Evolutionary conservation across 2,113 vertebrate species (phyloP).

Genomic region (Pantherophis guttatus): DNA sequence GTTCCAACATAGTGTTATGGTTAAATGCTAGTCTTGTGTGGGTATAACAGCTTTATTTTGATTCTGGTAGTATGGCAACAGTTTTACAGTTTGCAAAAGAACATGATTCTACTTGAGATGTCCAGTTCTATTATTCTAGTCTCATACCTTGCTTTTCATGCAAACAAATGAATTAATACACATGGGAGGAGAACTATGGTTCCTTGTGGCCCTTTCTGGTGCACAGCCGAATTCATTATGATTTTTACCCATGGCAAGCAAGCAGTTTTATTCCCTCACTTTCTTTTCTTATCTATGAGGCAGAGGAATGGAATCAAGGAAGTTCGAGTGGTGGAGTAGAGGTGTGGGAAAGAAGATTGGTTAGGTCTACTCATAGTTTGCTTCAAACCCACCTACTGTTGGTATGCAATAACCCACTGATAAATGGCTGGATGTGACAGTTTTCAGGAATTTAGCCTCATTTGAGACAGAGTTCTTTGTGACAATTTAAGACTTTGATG

Average conservation of each 20-base stretch:
- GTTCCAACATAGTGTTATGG: not conserved
- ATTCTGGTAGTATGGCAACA: not conserved
- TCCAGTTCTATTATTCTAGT: not conserved
- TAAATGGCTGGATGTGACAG: not conserved
- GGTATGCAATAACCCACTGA: not conserved
- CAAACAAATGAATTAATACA: not conserved
- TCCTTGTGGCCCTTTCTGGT: not conserved
- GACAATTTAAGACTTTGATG: constrained; percentile 26
- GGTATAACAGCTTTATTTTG: not conserved
- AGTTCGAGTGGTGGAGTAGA: not conserved
- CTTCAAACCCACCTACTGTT: not conserved
- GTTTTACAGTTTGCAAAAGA: not conserved
- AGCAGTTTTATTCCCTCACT: not conserved
- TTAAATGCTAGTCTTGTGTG: not conserved
- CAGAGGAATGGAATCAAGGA: not conserved
- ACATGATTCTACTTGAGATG: not conserved
- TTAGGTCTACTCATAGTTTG: not conserved
- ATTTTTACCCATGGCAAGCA: not conserved
- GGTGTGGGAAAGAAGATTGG: not conserved
- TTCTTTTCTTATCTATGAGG: not conserved
- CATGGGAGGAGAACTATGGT: not conserved
- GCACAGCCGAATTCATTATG: not conserved
- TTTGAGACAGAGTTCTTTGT: constrained; percentile 14
- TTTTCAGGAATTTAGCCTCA: not conserved
- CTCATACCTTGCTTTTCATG: not conserved